phyloP scores from a whole-genome alignment of 2,888 invertebrate species.

The Conops quadrifasciatus region DNA sequence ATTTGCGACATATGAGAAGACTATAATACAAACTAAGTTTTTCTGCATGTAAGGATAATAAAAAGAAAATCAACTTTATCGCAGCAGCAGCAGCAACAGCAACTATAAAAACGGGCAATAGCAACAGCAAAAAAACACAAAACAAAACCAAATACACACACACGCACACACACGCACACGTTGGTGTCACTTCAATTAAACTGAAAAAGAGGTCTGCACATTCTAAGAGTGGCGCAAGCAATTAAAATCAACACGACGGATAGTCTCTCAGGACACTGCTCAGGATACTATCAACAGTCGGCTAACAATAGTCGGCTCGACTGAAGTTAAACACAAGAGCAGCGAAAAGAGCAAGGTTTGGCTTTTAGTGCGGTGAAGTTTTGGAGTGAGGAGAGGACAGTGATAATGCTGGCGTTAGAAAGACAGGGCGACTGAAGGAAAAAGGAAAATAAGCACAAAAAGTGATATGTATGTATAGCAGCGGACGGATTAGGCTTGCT shows the following conservation, averaged over 20 bases:
- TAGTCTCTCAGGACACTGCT: neutral
- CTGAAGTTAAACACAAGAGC: neutral
- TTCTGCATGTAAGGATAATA: no score
- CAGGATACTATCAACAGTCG: constrained; percentile 1
- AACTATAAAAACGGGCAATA: neutral
- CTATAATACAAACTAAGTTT: no score
- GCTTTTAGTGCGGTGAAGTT: no score
- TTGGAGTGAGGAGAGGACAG: no score
- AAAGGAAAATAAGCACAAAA: no score
- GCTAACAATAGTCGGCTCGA: neutral
- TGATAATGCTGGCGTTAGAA: no score
- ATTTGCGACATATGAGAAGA: no score
- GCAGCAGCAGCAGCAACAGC: neutral
- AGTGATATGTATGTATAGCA: no score
- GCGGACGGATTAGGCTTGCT: no score
- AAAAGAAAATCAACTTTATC: no score
- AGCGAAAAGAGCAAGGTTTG: no score
- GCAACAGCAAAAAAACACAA: neutral
- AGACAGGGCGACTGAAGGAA: no score
- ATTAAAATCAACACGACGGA: constrained; percentile 29
- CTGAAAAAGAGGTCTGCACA: constrained; percentile 29
- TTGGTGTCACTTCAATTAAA: constrained; percentile 11
- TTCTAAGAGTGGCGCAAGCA: constrained; percentile 26
- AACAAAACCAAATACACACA: neutral
- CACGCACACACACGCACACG: neutral